Evolutionary conservation across 2,113 vertebrate genomes (phyloP).

Genomic region (Platanista minor): DNA sequence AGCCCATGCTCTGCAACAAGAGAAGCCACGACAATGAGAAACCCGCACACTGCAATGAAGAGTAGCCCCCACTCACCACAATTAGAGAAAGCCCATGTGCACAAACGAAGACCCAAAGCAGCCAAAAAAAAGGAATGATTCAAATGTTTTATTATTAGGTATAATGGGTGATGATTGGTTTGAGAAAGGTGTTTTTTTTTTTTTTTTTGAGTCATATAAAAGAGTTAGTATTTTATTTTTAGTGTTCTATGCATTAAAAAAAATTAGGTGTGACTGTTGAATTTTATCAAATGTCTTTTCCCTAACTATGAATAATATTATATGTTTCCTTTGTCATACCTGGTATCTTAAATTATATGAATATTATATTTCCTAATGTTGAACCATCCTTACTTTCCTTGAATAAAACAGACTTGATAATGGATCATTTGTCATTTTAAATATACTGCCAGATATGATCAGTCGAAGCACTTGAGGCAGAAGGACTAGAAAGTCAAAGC

Average conservation of each 20-base stretch:
- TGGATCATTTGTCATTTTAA: neutral
- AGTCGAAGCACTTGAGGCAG: neutral
- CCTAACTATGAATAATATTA: neutral
- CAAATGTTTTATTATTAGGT: neutral
- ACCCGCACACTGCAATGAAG: no score
- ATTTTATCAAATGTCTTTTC: neutral
- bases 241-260: neutral
- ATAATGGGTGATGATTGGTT: neutral
- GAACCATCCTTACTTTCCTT: neutral
- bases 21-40: no score
- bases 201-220: neutral
- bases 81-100: no score
- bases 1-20: no score
- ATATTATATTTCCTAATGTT: neutral
- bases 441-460: neutral
- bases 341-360: neutral
- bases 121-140: neutral
- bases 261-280: neutral
- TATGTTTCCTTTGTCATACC: neutral
- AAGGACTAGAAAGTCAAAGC: neutral
- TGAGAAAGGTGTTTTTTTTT: neutral
- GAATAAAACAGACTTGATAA: neutral
- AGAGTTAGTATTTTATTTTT: slow-evolving; percentile 9
- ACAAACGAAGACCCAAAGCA: no score
- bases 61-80: no score